Conservation (phyloP, 2,797 vertebrate species). For the Sebastes minor region DNA sequence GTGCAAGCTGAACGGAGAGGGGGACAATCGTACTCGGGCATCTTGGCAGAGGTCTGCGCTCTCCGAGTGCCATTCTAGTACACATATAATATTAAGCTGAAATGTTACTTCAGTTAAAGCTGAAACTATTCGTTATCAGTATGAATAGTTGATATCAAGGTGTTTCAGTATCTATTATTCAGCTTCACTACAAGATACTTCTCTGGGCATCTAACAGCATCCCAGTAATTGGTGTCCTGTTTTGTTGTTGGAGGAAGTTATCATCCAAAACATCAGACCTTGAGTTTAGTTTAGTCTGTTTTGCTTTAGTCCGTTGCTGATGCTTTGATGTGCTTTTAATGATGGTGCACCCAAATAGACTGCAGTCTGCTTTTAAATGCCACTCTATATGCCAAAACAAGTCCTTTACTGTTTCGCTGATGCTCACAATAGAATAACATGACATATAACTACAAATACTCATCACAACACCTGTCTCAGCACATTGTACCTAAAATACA, state of each 20-base stretch:
- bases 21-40: too few species aligned
- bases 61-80: too few species aligned
- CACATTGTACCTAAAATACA: neutral
- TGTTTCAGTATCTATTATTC: neutral
- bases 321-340: conserved; percentile 1
- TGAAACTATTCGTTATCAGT: neutral
- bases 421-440: neutral
- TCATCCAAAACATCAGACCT: neutral
- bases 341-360: neutral
- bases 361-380: neutral
- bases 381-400: neutral
- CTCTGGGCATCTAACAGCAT: neutral
- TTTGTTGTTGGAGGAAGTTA: neutral
- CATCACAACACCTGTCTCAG: neutral
- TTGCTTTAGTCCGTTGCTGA: neutral
- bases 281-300: neutral
- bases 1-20: too few species aligned
- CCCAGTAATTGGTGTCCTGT: neutral
- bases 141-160: neutral
- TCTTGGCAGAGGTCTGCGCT: too few species aligned
- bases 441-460: neutral
- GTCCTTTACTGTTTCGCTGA: neutral
- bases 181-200: neutral
- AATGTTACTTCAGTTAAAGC: neutral
- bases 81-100: neutral